These are phyloP conservation scores for Brachionus koreanus DNA, from an alignment of 1,140 invertebrate species.

Conservation along the genomic window DNA sequence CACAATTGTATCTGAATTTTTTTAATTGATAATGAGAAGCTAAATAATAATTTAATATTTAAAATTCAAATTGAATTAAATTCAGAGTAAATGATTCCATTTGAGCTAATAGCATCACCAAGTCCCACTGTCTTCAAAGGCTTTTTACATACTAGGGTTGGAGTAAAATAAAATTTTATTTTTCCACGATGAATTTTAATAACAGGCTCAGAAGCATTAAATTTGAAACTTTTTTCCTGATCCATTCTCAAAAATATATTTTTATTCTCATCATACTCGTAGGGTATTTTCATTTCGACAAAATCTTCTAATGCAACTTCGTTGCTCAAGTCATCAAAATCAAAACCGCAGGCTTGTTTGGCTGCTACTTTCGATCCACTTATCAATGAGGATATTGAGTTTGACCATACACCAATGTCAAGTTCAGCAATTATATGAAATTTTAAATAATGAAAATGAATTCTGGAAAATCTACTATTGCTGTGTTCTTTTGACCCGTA, in stretches of 20 bases:
- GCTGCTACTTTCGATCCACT: slow-evolving; percentile 59
- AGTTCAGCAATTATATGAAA: slow-evolving; percentile 59
- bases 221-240: slow-evolving; percentile 15
- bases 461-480: slow-evolving; percentile 54
- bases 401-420: slow-evolving; percentile 54
- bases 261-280: slow-evolving; percentile 54
- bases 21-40: not conserved
- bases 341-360: slow-evolving; percentile 57
- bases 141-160: slow-evolving; percentile 60
- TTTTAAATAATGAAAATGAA: slow-evolving; percentile 61
- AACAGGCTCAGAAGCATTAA: slow-evolving; percentile 53
- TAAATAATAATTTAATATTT: not conserved
- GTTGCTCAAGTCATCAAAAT: slow-evolving; percentile 49
- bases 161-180: slow-evolving; percentile 59
- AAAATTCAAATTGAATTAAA: not conserved
- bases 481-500: slow-evolving; percentile 54
- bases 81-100: slow-evolving; percentile 59
- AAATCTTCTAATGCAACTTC: slow-evolving; percentile 47
- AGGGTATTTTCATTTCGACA: slow-evolving; percentile 55
- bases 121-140: slow-evolving; percentile 60
- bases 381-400: slow-evolving; percentile 56
- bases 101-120: slow-evolving; percentile 61
- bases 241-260: slow-evolving; percentile 49
- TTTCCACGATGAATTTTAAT: slow-evolving; percentile 55
- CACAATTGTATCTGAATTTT: not conserved